phyloP scores from a whole-genome alignment of 2,113 vertebrate genomes.

The Tachysurus vachellii region DNA sequence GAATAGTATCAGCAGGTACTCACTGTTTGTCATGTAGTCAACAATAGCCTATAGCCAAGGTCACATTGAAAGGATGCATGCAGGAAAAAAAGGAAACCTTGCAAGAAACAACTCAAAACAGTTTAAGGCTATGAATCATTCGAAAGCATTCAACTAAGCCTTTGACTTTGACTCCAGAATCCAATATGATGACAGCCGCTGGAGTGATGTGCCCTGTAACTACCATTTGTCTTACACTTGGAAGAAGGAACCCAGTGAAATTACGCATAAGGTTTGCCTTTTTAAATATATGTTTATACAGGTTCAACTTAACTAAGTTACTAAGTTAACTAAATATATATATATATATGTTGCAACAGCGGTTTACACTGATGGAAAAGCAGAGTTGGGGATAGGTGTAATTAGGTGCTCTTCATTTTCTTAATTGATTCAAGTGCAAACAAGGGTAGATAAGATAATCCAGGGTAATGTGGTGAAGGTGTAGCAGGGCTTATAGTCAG shows the following conservation, averaged over 20 bases:
- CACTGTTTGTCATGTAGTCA: too few species aligned
- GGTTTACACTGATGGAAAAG: too few species aligned
- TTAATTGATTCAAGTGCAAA: too few species aligned
- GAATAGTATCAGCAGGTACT: not conserved
- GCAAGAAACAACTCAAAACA: not conserved
- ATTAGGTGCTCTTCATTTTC: too few species aligned
- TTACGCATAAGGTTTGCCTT: too few species aligned
- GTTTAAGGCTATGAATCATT: not conserved
- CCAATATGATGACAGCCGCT: constrained; percentile 81
- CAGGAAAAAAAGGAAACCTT: not conserved
- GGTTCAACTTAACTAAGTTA: not conserved
- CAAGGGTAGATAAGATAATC: too few species aligned
- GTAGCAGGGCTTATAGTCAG: too few species aligned
- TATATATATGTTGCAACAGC: too few species aligned
- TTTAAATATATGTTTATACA: not conserved
- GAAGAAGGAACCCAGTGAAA: constrained; percentile 78
- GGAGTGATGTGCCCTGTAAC: constrained; percentile 96
- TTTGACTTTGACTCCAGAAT: not conserved
- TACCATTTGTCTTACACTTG: constrained; percentile 97
- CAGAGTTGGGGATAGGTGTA: too few species aligned
- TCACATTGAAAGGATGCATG: not conserved
- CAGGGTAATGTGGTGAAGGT: too few species aligned
- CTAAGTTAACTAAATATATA: too few species aligned
- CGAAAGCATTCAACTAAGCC: not conserved
- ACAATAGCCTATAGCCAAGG: too few species aligned